Evolutionary conservation across 2,888 invertebrate species (phyloP).

Genomic region (Pyrochroa serraticornis): DNA sequence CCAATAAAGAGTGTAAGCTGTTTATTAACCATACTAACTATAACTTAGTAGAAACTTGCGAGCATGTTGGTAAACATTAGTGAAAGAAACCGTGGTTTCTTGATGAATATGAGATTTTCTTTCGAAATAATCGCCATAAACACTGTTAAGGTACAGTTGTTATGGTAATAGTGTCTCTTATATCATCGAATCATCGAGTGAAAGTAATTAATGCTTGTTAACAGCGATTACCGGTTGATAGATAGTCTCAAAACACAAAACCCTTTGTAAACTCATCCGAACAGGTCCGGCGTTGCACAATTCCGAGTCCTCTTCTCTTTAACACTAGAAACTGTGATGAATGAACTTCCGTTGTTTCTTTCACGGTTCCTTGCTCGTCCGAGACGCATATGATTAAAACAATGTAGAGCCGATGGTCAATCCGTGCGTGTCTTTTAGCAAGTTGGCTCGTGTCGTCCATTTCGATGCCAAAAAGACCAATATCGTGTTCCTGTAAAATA

Average conservation of each 20-base stretch:
- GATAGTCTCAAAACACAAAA: conserved; percentile 1
- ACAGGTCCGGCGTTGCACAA: too few relatives aligned
- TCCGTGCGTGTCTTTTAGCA: conserved; percentile 44
- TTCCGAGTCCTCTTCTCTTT: conserved; percentile 12
- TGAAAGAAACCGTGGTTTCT: too few relatives aligned
- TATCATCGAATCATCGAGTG: background rate
- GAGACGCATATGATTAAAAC: conserved; percentile 49
- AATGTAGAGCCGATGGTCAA: conserved; percentile 43
- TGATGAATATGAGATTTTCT: background rate
- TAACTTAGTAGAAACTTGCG: too few relatives aligned
- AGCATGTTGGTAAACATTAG: too few relatives aligned
- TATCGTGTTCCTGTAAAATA: background rate
- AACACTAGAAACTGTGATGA: conserved; percentile 47
- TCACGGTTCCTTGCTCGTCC: conserved; percentile 50
- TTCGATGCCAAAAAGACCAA: background rate
- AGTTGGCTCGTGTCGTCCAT: conserved; percentile 28
- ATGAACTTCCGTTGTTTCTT: conserved; percentile 52
- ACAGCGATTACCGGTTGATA: background rate
- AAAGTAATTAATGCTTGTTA: too few relatives aligned
- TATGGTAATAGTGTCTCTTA: background rate
- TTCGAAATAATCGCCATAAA: background rate
- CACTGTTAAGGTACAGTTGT: background rate
- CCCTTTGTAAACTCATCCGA: conserved; percentile 8
- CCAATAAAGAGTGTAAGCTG: too few relatives aligned
- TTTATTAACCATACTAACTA: too few relatives aligned